Evolutionary conservation across 2,888 invertebrate species (phyloP), one percentile per base, ranked within the genome.

Genomic region (Petrophora chlorosata): DNA sequence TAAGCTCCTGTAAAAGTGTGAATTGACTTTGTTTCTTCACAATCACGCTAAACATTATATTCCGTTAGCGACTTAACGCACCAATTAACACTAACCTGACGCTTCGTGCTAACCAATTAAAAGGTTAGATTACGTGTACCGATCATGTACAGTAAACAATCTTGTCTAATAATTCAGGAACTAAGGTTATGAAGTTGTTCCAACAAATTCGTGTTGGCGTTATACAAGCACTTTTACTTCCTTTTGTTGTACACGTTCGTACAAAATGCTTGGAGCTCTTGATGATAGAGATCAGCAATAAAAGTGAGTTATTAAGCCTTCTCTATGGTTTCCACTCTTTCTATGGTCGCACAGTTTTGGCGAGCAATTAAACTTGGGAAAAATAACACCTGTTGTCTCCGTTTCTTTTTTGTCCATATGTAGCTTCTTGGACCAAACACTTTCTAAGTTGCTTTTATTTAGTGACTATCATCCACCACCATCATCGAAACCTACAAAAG

Each of bases 281-380:
- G 60, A 59, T 53, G 73, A 75, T 74, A 69, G 57, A 61, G 48
- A 74, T 71, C 67, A 67, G 64, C 65, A 61, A 64, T 69, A 62
- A 67, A 67, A 62, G 61, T 63, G 65, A 67, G 61, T 65, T 66
- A 54, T 44, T 45, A 46, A 38, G 13, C 9, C 8, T 28, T 46
- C 34, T 38, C 32, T 51, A 45, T 38, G 45, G 44, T 39, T 5
- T 34, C 9, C 10, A 15, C 33, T 28, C n/a, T 39, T 35, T 25
- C 9, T 42, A 42, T 36, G 41, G 41, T 30, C 41, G 23, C 25
- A 41, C 41, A 36, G 25, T 35, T 23, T 28, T 19, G 19, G 1
- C 7, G 4, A 7, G 19, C 2, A 19, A 19, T 1, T 19, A 19
- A 1, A 5, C 7, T 19, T 19, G 4, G 19, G 19, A 7, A 1